These are phyloP conservation scores for Erebia aethiops DNA, from an alignment of 2,888 invertebrate species.

Conservation along the genomic window DNA sequence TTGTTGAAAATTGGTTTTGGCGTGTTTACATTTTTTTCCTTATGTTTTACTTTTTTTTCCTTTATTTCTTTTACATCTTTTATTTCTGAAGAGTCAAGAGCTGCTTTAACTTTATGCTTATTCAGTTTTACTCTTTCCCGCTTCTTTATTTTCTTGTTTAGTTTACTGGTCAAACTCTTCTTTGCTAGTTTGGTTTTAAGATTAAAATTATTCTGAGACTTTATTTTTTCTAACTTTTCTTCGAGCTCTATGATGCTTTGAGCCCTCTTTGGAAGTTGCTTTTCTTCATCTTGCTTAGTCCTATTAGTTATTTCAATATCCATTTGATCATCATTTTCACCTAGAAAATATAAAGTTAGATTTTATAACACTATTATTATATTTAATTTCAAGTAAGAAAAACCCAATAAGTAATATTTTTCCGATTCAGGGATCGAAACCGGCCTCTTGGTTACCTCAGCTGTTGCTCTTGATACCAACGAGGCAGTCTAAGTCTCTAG, in stretches of 20 bases:
- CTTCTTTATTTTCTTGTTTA: slow-evolving; percentile 86
- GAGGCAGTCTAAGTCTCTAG: too few relatives aligned
- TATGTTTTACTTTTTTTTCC: slow-evolving; percentile 51
- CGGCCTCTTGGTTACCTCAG: too few relatives aligned
- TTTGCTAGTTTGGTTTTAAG: slow-evolving; percentile 86
- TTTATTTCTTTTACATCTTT: slow-evolving; percentile 20
- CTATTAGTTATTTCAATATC: slow-evolving; percentile 66
- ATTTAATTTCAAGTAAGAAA: not conserved
- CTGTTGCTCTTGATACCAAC: too few relatives aligned
- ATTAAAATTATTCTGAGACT: slow-evolving; percentile 83
- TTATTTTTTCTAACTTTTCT: slow-evolving; percentile 84
- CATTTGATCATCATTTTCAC: slow-evolving; percentile 65
- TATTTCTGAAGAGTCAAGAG: slow-evolving; percentile 36
- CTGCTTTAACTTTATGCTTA: slow-evolving; percentile 54
- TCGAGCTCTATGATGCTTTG: slow-evolving; percentile 85
- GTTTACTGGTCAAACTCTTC: slow-evolving; percentile 85
- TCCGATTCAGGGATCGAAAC: too few relatives aligned
- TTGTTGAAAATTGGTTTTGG: slow-evolving; percentile 91
- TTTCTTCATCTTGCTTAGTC: slow-evolving; percentile 52
- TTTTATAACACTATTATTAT: not conserved
- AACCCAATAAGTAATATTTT: too few relatives aligned
- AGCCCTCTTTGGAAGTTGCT: slow-evolving; percentile 75
- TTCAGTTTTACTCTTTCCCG: slow-evolving; percentile 72
- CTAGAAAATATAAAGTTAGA: slow-evolving; percentile 48
- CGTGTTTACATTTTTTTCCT: slow-evolving; percentile 64